Conservation (phyloP, 2,113 vertebrate species). For the Boulengeromyrus knoepffleri region DNA sequence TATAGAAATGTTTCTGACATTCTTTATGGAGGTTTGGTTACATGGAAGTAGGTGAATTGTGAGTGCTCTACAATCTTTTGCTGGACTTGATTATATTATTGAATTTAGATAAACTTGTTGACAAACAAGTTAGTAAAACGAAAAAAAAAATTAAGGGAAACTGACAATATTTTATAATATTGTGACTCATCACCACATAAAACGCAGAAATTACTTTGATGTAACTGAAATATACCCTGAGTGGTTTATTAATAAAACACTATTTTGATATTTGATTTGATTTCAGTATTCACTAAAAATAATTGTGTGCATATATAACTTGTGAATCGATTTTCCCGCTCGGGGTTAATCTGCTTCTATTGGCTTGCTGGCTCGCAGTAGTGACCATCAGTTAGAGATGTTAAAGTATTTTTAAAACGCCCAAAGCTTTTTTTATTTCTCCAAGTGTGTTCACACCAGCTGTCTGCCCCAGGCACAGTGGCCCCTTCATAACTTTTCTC, state of each 20-base stretch:
- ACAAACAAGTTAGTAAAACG: neutral
- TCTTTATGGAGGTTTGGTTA: slow-evolving; percentile 14
- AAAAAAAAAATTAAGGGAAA: neutral
- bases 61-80: slow-evolving; percentile 31
- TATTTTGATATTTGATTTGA: slow-evolving; percentile 75
- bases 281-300: slow-evolving; percentile 48
- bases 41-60: slow-evolving; percentile 31
- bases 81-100: slow-evolving; percentile 28
- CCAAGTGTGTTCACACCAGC: neutral
- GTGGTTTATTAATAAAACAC: slow-evolving; percentile 81
- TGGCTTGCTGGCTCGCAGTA: neutral
- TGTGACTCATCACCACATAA: slow-evolving; percentile 64
- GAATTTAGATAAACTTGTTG: slow-evolving; percentile 5
- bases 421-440: neutral
- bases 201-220: slow-evolving; percentile 71
- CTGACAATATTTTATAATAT: slow-evolving; percentile 20
- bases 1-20: slow-evolving; percentile 16
- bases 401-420: neutral
- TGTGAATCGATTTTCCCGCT: neutral
- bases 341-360: neutral
- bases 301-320: neutral
- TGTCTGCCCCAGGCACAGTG: neutral
- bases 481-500: neutral
- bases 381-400: neutral
- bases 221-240: slow-evolving; percentile 76